A percentile compares a stretch with the other conserved stretches of the same genome.
Conservation (phyloP, 2,113 vertebrate genomes). For the Amphiprion ocellaris region DNA sequence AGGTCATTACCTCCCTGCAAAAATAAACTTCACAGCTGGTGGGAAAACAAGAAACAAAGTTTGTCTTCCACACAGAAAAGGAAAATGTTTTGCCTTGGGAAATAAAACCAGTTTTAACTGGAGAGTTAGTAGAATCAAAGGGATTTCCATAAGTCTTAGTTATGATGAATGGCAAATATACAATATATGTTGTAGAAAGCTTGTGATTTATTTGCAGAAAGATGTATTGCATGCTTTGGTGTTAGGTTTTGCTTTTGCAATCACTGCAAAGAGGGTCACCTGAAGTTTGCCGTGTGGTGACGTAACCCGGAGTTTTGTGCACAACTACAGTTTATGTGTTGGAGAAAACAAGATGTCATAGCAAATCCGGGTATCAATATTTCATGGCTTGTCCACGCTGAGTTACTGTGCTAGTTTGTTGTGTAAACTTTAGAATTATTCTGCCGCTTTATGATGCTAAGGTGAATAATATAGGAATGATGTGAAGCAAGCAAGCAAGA, state of each 20-base stretch:
- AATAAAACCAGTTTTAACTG: conserved; percentile 17
- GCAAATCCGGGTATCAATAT: conserved; percentile 43
- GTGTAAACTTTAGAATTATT: conserved; percentile 7
- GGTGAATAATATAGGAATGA: neutral
- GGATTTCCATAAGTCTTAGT: neutral
- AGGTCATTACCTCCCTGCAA: conserved; percentile 67
- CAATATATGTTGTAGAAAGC: no score
- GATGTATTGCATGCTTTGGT: neutral
- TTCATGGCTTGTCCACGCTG: conserved; percentile 31
- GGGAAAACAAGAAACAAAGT: conserved; percentile 62
- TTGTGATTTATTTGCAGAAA: no score
- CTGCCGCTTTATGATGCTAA: neutral
- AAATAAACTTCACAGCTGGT: conserved; percentile 74
- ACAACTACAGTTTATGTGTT: conserved; percentile 37
- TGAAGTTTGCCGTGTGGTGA: conserved; percentile 33
- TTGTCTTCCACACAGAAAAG: conserved; percentile 20
- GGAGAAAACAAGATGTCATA: conserved; percentile 16
- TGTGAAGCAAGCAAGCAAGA: no score
- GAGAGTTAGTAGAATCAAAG: conserved; percentile 31
- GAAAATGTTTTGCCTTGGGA: conserved; percentile 39
- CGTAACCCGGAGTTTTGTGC: conserved; percentile 25
- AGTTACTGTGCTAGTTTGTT: conserved; percentile 33
- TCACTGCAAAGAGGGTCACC: neutral
- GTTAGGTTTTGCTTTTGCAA: neutral
- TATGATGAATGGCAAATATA: no score